A percentile compares a stretch with the other conserved stretches of the same genome.
phyloP scores from a whole-genome alignment of 35 echinoderm and acorn worm species.

The Acanthaster planci region DNA sequence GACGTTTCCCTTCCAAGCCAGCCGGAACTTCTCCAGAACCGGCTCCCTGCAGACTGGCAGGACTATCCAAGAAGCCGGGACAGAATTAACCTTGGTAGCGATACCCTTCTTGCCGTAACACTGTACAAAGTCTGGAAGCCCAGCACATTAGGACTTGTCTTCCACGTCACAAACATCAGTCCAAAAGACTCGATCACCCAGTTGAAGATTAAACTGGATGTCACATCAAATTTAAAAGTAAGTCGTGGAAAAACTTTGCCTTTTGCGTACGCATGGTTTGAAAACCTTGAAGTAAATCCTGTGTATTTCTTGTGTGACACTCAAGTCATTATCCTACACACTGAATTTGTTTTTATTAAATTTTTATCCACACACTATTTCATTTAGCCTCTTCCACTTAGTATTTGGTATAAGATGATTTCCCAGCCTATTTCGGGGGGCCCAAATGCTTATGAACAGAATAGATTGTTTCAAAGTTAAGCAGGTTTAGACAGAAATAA shows the following conservation, averaged over 20 bases:
- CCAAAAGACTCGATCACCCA: slow-evolving; percentile 24
- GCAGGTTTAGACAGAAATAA: too few relatives aligned
- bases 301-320: background rate
- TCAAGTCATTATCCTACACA: too few relatives aligned
- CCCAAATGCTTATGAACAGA: too few relatives aligned
- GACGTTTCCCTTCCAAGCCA: background rate
- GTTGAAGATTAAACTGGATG: slow-evolving; percentile 50
- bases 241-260: background rate
- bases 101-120: slow-evolving; percentile 46
- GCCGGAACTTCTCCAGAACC: background rate
- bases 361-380: too few relatives aligned
- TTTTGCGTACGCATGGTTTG: background rate
- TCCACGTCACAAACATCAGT: slow-evolving; percentile 57
- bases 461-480: too few relatives aligned
- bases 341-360: too few relatives aligned
- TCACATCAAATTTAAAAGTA: slow-evolving; percentile 87
- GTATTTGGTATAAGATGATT: too few relatives aligned
- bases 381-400: too few relatives aligned
- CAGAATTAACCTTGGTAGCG: background rate
- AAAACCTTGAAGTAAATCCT: background rate
- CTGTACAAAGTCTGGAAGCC: slow-evolving; percentile 81
- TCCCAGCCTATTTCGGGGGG: too few relatives aligned
- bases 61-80: background rate
- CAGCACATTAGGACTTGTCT: slow-evolving; percentile 47
- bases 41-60: background rate